These are phyloP conservation scores for Mormyrus proboscirostris DNA, from an alignment of 2,797 vertebrate species.

Conservation along the genomic window DNA sequence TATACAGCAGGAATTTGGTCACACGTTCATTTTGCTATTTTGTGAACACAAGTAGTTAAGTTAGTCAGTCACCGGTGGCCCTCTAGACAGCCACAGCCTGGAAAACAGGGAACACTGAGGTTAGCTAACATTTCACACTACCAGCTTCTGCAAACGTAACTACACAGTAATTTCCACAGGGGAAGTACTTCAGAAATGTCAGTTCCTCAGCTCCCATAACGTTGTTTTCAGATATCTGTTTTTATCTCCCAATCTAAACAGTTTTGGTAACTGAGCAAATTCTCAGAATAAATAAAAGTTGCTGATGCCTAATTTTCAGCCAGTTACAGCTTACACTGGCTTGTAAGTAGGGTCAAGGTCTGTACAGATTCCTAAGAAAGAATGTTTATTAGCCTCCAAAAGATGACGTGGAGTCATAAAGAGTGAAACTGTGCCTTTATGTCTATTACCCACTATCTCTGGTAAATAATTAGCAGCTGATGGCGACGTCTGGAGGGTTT, in stretches of 20 bases:
- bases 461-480: constrained; percentile 3
- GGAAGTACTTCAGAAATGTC: background rate
- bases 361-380: constrained; percentile 5
- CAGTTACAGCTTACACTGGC: background rate
- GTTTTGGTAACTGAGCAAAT: background rate
- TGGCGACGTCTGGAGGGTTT: background rate
- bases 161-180: background rate
- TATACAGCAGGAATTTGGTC: background rate
- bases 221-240: background rate
- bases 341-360: constrained; percentile 24
- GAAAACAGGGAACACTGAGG: background rate
- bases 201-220: background rate
- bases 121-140: background rate
- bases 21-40: background rate
- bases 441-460: background rate
- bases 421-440: background rate
- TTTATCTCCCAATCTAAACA: background rate
- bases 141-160: background rate
- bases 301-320: background rate
- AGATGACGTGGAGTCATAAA: constrained; percentile 22
- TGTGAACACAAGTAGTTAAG: background rate
- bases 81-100: background rate
- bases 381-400: constrained; percentile 12
- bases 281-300: background rate
- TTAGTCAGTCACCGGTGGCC: background rate